These are phyloP conservation scores for Isichthys henryi DNA, from an alignment of 2,113 vertebrate genomes.

Conservation along the genomic window DNA sequence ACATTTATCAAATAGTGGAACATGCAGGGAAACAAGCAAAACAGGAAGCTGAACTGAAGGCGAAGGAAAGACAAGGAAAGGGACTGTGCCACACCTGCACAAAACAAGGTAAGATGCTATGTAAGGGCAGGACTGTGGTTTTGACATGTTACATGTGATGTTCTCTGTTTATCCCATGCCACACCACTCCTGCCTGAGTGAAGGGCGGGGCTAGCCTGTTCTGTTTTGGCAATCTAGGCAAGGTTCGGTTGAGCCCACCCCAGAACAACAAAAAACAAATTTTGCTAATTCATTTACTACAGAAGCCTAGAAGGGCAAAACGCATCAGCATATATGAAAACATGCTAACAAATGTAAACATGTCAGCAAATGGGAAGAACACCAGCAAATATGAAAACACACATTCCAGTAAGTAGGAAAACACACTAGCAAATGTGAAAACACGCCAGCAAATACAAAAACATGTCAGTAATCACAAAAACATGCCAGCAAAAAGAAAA, in stretches of 20 bases:
- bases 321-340: no score
- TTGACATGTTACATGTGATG: background rate
- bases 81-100: background rate
- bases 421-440: no score
- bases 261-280: no score
- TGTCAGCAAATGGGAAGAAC: background rate
- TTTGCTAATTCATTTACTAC: no score
- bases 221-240: background rate
- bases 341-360: background rate
- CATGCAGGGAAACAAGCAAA: background rate
- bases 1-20: background rate
- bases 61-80: background rate
- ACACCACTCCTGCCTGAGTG: background rate
- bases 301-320: no score
- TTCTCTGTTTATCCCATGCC: background rate
- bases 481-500: no score
- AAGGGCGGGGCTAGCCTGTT: background rate
- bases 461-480: no score
- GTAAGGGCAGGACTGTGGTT: background rate
- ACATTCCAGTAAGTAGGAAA: no score
- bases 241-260: background rate
- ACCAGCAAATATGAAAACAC: background rate
- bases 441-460: no score
- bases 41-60: background rate
- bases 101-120: background rate